phyloP scores from a whole-genome alignment of 2,113 vertebrate species.

The Acanthochromis polyacanthus region DNA sequence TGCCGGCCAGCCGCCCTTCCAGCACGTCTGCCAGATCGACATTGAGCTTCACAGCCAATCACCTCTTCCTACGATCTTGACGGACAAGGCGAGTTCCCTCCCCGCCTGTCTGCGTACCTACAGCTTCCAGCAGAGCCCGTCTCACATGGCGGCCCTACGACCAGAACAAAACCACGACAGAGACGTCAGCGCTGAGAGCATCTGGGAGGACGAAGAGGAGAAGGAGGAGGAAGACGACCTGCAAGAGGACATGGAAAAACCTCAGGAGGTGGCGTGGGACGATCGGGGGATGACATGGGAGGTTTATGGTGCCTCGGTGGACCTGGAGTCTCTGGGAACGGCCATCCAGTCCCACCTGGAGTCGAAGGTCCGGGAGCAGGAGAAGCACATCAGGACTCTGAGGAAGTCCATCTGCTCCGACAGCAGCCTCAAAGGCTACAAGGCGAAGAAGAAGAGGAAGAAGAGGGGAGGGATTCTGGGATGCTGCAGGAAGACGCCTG shows the following conservation, averaged over 20 bases:
- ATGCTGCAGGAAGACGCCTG: constrained; percentile 53
- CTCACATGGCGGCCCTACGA: background rate
- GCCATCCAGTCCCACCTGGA: constrained; percentile 74
- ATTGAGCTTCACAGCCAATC: constrained; percentile 61
- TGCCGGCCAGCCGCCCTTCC: constrained; percentile 53
- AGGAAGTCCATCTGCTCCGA: constrained; percentile 66
- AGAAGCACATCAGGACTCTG: constrained; percentile 60
- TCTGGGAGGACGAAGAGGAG: constrained; percentile 50
- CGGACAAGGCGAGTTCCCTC: constrained; percentile 29
- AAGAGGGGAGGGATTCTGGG: constrained; percentile 48
- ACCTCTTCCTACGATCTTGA: background rate
- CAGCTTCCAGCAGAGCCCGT: constrained; percentile 32
- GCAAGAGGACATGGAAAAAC: background rate
- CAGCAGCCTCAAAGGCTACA: constrained; percentile 16
- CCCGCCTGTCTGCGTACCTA: constrained; percentile 32
- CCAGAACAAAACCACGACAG: constrained; percentile 1
- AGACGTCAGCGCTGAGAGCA: constrained; percentile 5
- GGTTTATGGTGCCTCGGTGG: constrained; percentile 69
- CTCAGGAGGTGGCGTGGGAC: constrained; percentile 63
- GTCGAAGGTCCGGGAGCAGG: constrained; percentile 66
- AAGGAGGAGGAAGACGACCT: background rate
- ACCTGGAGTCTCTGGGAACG: constrained; percentile 60
- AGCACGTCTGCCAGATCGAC: constrained; percentile 76
- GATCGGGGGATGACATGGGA: constrained; percentile 73
- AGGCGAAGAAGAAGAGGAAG: constrained; percentile 39